Evolutionary conservation across 2,888 invertebrate species (phyloP).

Genomic region (Clunio marinus): DNA sequence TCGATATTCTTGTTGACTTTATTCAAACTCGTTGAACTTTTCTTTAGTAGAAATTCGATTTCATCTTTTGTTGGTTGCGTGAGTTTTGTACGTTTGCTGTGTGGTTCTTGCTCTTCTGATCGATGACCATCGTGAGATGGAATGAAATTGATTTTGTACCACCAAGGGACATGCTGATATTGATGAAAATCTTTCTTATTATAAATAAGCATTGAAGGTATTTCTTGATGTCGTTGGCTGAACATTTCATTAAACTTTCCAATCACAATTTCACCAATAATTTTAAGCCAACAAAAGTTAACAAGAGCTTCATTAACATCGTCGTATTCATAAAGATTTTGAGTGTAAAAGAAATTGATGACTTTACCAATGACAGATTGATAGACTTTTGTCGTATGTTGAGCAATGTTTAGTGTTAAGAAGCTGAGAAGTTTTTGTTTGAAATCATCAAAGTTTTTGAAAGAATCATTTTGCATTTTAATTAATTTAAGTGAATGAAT

Average conservation of each 20-base stretch:
- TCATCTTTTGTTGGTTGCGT: slow-evolving; percentile 3
- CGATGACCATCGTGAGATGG: no score
- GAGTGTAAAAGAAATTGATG: not conserved
- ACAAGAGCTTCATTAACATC: slow-evolving; percentile 44
- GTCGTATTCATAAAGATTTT: slow-evolving; percentile 41
- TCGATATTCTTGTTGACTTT: slow-evolving; percentile 40
- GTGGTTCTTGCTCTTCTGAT: not conserved
- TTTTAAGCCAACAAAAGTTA: slow-evolving; percentile 41
- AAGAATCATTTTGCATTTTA: slow-evolving; percentile 38
- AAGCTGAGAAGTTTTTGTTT: slow-evolving; percentile 43
- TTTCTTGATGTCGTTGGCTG: slow-evolving; percentile 10
- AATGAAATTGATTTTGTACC: slow-evolving; percentile 42
- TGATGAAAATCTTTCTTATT: slow-evolving; percentile 43
- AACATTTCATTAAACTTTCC: slow-evolving; percentile 29
- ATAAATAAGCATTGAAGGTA: slow-evolving; percentile 46
- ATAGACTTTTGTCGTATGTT: not conserved
- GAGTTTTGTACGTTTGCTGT: not conserved
- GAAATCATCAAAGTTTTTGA: slow-evolving; percentile 41
- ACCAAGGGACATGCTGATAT: slow-evolving; percentile 45
- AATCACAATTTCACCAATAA: slow-evolving; percentile 6
- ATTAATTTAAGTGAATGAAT: slow-evolving; percentile 56
- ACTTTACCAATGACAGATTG: not conserved
- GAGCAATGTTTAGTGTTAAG: not conserved
- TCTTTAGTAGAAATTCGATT: slow-evolving; percentile 32
- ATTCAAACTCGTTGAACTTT: slow-evolving; percentile 36